Evolutionary conservation across 1,140 invertebrate genomes (phyloP).

Genomic region (Nebria ingens): DNA sequence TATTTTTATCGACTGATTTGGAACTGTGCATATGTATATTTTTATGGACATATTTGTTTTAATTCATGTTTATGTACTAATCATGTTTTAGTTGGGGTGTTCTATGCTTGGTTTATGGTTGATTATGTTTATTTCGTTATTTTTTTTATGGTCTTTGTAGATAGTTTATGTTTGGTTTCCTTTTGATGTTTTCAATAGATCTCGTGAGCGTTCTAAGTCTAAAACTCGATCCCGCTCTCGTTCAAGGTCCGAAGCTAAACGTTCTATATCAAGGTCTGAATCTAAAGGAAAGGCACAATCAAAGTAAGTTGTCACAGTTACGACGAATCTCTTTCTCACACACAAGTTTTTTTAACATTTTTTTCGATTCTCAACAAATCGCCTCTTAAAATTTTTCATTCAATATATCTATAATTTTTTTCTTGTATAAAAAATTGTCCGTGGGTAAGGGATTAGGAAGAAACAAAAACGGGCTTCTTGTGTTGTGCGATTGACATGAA

Average conservation of each 20-base stretch:
- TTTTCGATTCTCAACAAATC: background rate
- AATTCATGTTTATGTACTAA: constrained; percentile 4
- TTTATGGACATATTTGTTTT: constrained; percentile 2
- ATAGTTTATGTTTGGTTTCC: constrained; percentile 3
- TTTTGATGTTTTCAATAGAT: constrained; percentile 17
- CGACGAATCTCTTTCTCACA: background rate
- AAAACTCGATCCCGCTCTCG: constrained; percentile 26
- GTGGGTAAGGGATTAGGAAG: no score
- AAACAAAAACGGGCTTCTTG: no score
- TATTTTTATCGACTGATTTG: background rate
- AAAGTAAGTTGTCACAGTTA: constrained; percentile 11
- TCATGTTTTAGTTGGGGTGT: background rate
- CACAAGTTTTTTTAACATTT: background rate
- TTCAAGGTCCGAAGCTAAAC: constrained; percentile 18
- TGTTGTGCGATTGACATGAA: background rate
- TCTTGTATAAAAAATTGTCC: no score
- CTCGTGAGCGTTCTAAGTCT: constrained; percentile 29
- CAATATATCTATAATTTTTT: no score
- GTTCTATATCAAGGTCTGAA: constrained; percentile 22
- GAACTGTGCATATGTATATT: background rate
- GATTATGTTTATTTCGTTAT: background rate
- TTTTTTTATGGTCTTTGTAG: background rate
- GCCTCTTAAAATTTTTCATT: no score
- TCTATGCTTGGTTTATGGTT: background rate
- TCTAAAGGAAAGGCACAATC: constrained; percentile 18